Evolutionary conservation across 2,888 invertebrate genomes (phyloP), one percentile per base, ranked within the genome.

Genomic region (Bhutanitis thaidina): DNA sequence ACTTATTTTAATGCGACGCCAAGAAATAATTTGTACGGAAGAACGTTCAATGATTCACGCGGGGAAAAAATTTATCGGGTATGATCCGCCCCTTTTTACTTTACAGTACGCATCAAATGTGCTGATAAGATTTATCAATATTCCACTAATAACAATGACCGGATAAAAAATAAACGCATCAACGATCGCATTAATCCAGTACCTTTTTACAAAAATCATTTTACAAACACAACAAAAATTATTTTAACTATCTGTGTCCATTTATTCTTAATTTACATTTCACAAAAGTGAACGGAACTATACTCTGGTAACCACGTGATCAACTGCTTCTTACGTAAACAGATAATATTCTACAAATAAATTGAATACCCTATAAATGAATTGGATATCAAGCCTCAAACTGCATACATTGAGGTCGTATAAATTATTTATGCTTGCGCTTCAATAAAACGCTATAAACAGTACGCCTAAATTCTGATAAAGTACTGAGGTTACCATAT

Each of bases 81-180:
- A 10, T 27, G 38, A 37, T 50, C 38, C 49, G 49, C 49, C 49
- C 49, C 15, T 49, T 43, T 38, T 15, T 25, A 32, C 43, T 44
- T 44, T 38, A 44, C 34, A 44, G 39, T n/a, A 34, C 49, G 32
- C 38, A 43, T 43, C 37, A 15, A 25, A 25, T 15, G 20, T 25
- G 5, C 10, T 16, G 49, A 50, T 50, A 44, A 34, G 14, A 10
- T 44, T 44, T 44, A 44, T 39, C 30, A 9, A 30, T 34, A 14
- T 37, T 10, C 12, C 14, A 12, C 29, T 20, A 13, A 27, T 35
- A 49, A 12, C 13, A n/a, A 35, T 12, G 36, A 43, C 10, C 29
- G 30, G 46, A 49, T 49, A 50, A 35, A 27, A 12, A 43, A 43
- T 27, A 32, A 30, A 29, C 20, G 20, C 20, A 5, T 20, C 20